Base-by-base conservation (phyloP, 2,113 vertebrate species). In the Sorex araneus region DNA sequence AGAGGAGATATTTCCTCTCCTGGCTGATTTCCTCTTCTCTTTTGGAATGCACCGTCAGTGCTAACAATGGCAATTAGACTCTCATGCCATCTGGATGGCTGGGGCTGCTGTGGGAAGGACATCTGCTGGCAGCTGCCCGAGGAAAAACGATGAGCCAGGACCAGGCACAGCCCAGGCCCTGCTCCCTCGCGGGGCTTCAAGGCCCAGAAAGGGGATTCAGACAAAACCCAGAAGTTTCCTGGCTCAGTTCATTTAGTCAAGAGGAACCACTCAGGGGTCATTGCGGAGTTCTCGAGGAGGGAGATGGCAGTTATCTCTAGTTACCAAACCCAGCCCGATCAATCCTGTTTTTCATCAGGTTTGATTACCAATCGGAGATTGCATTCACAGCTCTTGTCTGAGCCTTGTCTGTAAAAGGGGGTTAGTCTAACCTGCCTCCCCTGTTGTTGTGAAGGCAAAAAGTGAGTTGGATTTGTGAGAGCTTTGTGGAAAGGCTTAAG, bases 61-160 rank as follows among this genome's bases (percentile, higher is more conserved):
- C 70, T 92, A 74, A 95, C 92, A 73, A 69, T 93, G 93, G 71
- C 90, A 67, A 4, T 90, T 90, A 94, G 75, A 78, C 6, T 60
- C 71, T 87, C 0, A 2, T 80, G 82, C 90, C 92, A 77, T 96
- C 93, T 93, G 96, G 92, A 75, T 25, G 57, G 82, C 75, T 36
- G 32, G 12, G 75, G 75, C 87, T 85, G 88, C 69, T 8, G 11
- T 32, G 87, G 77, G 76, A 32, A 16, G 54, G 85, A 50, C 74
- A 91, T 89, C 64, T 81, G 73, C 63, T 71, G 85, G 93, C 75
- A 92, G 92, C 87, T 76, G 74, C 1, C 0, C 9, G 45, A 57
- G 63, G 40, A 57, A 57, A 66, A 79, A 70, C 25, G 60, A 32
- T 11, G 36, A 84, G 76, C n/a, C 32, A 19, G 60, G 50, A 12